A percentile compares a stretch with the other conserved stretches of the same genome.
Conservation (phyloP, 2,113 vertebrate species). For the Jaculus jaculus region DNA sequence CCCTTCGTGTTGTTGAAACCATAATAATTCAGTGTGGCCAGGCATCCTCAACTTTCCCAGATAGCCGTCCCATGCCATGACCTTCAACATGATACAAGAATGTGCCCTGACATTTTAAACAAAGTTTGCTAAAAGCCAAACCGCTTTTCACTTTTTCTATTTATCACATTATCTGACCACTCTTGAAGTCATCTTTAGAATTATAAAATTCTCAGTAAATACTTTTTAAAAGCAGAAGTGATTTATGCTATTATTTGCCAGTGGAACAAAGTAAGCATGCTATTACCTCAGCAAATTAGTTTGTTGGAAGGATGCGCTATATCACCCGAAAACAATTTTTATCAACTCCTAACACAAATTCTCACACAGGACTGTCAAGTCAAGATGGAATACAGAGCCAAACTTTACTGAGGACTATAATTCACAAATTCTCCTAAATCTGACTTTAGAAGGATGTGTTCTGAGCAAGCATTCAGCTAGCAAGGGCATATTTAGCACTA, state of each 20-base stretch:
- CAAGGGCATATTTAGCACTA: background rate
- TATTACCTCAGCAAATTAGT: background rate
- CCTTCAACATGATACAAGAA: background rate
- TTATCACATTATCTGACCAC: background rate
- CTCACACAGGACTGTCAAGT: background rate
- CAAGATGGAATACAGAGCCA: background rate
- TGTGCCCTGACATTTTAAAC: background rate
- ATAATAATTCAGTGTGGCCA: background rate
- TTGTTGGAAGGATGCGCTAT: background rate
- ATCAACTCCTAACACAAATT: background rate
- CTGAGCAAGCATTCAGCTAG: background rate
- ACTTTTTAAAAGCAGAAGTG: constrained; percentile 38
- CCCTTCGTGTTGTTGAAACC: background rate
- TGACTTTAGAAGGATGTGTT: background rate
- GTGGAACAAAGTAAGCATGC: background rate
- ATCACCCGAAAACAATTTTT: background rate
- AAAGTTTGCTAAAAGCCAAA: background rate
- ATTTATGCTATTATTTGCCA: background rate
- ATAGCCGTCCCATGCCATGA: background rate
- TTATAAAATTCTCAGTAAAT: background rate
- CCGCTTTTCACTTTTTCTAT: background rate
- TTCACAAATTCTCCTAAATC: background rate
- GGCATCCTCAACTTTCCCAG: background rate
- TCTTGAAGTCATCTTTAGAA: background rate
- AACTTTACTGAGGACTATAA: background rate